phyloP scores from a whole-genome alignment of 2,888 invertebrate species.

The Malthinus seriepunctatus region DNA sequence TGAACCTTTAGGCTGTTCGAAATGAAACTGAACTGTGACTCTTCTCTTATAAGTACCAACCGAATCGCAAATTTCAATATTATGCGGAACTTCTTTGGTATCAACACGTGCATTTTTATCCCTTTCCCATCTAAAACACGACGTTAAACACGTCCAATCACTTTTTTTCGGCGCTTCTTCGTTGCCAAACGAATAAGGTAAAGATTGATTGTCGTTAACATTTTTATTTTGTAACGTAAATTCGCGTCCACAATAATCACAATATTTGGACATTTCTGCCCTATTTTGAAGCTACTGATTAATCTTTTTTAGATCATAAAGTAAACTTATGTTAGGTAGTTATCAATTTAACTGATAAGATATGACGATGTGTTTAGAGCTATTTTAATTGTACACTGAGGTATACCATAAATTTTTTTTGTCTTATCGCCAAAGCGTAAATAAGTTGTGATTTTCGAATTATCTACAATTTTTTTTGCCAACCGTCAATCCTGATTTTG shows the following conservation, averaged over 20 bases:
- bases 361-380: conserved; percentile 3
- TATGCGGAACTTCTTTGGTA: conserved; percentile 24
- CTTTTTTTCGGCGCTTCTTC: neutral
- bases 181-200: neutral
- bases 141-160: conserved; percentile 12
- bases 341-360: conserved; percentile 18
- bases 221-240: neutral
- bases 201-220: neutral
- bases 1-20: no score
- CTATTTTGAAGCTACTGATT: conserved; percentile 1
- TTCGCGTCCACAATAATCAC: conserved; percentile 23
- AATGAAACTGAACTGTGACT: conserved; percentile 27
- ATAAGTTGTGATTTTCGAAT: no score
- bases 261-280: conserved; percentile 25
- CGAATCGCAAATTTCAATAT: conserved; percentile 23
- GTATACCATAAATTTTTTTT: no score
- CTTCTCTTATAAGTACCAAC: conserved; percentile 27
- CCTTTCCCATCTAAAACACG: neutral
- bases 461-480: no score
- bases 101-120: neutral
- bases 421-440: no score
- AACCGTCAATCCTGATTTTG: no score
- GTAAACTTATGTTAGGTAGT: conserved; percentile 15
- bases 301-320: neutral
- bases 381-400: neutral